These are phyloP conservation scores for Hydroisotoma schaefferi DNA, from an alignment of 2,888 invertebrate species.

Conservation along the genomic window DNA sequence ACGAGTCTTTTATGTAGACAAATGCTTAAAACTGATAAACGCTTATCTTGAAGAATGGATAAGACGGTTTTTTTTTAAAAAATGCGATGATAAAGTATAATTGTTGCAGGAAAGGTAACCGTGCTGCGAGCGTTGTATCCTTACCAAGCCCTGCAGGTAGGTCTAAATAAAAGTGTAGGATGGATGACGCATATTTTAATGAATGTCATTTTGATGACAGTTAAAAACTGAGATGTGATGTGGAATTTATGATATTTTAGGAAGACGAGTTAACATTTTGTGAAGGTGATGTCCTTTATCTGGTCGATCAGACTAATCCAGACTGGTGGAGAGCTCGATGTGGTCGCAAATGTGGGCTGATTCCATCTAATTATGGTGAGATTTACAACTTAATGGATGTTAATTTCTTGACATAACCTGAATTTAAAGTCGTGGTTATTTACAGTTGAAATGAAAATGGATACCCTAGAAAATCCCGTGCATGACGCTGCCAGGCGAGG, in stretches of 20 bases:
- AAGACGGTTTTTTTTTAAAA: too few relatives aligned
- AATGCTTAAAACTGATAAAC: conserved; percentile 5
- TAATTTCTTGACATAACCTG: too few relatives aligned
- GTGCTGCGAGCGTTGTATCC: conserved; percentile 59
- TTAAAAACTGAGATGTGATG: too few relatives aligned
- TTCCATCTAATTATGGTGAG: conserved; percentile 62
- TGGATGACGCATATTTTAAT: too few relatives aligned
- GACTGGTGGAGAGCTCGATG: conserved; percentile 60
- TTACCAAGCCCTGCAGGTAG: conserved; percentile 60
- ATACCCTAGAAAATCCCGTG: conserved; percentile 60
- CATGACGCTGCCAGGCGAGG: conserved; percentile 66
- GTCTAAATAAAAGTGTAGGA: too few relatives aligned
- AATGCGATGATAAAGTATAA: too few relatives aligned
- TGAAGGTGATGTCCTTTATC: conserved; percentile 63
- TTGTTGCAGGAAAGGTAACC: conserved; percentile 57
- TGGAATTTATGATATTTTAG: conserved; percentile 49
- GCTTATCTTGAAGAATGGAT: too few relatives aligned
- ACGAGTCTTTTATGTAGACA: too few relatives aligned
- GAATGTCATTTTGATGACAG: too few relatives aligned
- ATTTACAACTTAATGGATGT: not conserved
- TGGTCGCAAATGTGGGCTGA: conserved; percentile 57
- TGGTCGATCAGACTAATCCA: conserved; percentile 55
- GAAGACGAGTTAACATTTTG: conserved; percentile 62
- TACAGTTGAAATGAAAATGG: conserved; percentile 58
- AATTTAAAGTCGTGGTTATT: not conserved